These are phyloP conservation scores for Drosophila sp. DNA, from an alignment of 1,140 invertebrate species.

Conservation along the genomic window DNA sequence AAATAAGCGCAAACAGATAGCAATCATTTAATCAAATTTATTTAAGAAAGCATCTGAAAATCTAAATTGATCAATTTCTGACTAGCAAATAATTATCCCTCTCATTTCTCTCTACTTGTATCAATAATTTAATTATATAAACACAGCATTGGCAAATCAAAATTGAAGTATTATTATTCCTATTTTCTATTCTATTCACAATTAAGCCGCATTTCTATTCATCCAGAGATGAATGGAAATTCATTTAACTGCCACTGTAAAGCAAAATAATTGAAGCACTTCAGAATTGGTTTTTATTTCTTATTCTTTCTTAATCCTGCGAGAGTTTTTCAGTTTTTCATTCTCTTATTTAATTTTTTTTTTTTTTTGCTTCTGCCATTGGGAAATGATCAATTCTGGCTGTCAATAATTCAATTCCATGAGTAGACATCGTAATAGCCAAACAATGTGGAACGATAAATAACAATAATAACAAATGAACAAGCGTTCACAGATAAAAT, in stretches of 20 bases:
- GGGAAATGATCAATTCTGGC: constrained; percentile 46
- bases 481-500: constrained; percentile 14
- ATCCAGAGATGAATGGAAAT: background rate
- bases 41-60: constrained; percentile 7
- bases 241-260: constrained; percentile 10
- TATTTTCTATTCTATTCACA: background rate
- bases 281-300: constrained; percentile 16
- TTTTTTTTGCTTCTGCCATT: constrained; percentile 1
- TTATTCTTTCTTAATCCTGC: constrained; percentile 6
- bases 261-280: constrained; percentile 17
- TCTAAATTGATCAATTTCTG: background rate
- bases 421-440: constrained; percentile 26
- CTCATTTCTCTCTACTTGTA: no score
- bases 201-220: background rate
- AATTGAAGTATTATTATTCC: background rate
- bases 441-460: constrained; percentile 45
- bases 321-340: background rate
- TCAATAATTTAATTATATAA: no score
- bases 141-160: no score
- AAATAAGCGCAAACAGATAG: constrained; percentile 31
- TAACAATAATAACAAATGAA: constrained; percentile 57
- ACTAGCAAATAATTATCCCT: no score
- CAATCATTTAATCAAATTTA: constrained; percentile 46
- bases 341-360: constrained; percentile 15
- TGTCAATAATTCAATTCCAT: constrained; percentile 50